Evolutionary conservation across 2,888 invertebrate species (phyloP).

Genomic region (Drosophila cracens): DNA sequence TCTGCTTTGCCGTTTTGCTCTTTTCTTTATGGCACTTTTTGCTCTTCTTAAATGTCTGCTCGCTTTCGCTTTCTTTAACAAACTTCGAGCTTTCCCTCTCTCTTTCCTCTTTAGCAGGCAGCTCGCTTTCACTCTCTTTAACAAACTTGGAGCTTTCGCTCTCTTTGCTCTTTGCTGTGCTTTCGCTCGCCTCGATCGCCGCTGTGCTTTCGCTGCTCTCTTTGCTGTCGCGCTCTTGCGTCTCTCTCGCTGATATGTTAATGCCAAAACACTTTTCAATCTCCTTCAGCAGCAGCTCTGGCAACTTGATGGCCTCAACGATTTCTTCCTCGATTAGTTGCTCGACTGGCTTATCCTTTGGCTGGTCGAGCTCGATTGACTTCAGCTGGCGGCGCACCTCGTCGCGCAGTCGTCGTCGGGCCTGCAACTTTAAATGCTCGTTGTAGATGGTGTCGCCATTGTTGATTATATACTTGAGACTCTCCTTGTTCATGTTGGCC

Average conservation of each 20-base stretch:
- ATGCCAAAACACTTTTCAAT: constrained; percentile 83
- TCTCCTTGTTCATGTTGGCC: constrained; percentile 82
- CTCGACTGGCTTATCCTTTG: constrained; percentile 55
- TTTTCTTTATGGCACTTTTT: neutral
- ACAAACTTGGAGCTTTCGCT: neutral
- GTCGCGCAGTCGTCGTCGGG: constrained; percentile 80
- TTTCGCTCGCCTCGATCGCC: neutral
- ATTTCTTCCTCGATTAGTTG: constrained; percentile 81
- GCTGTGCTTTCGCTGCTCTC: constrained; percentile 1
- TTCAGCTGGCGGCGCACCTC: constrained; percentile 82
- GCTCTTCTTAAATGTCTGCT: neutral
- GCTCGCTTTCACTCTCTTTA: too few relatives aligned
- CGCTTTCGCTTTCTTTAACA: neutral
- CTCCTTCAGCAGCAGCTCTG: constrained; percentile 79
- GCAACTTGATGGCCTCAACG: constrained; percentile 82
- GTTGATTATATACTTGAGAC: constrained; percentile 83
- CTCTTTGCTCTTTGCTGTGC: neutral
- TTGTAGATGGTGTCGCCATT: constrained; percentile 83
- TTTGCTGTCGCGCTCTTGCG: neutral
- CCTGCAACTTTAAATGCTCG: constrained; percentile 81
- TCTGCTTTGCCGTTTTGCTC: neutral
- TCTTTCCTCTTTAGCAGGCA: neutral
- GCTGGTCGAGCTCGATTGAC: constrained; percentile 74
- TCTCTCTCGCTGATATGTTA: constrained; percentile 54
- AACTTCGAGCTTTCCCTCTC: neutral